Conservation (phyloP, 2,888 invertebrate genomes). For the Brachynemurus nebulosus region DNA sequence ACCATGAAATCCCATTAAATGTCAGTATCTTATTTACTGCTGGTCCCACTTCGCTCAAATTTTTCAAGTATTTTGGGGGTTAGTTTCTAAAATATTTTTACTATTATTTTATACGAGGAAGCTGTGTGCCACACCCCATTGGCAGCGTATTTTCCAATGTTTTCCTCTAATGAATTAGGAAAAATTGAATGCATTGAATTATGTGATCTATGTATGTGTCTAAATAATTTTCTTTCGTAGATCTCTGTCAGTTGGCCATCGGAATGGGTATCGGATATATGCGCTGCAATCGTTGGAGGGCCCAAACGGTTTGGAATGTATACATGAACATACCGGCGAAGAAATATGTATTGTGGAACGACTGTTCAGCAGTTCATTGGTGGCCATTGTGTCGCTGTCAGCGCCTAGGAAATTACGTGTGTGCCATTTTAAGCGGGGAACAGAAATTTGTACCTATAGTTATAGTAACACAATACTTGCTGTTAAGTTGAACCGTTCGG, state of each 20-base stretch:
- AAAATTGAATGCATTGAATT: not conserved
- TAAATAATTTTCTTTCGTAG: slow-evolving; percentile 40
- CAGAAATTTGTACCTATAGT: slow-evolving; percentile 95
- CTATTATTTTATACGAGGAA: too few relatives aligned
- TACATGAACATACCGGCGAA: slow-evolving; percentile 75
- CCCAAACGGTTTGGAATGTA: slow-evolving; percentile 75
- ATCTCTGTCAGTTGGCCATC: slow-evolving; percentile 86
- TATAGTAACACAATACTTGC: slow-evolving; percentile 90
- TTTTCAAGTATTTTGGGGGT: too few relatives aligned
- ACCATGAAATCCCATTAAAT: too few relatives aligned
- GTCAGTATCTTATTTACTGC: too few relatives aligned
- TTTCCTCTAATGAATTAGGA: too few relatives aligned
- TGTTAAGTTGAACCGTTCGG: slow-evolving; percentile 88
- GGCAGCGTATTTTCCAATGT: too few relatives aligned
- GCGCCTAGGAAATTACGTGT: slow-evolving; percentile 87
- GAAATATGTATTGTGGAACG: slow-evolving; percentile 89
- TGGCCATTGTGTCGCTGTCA: slow-evolving; percentile 84
- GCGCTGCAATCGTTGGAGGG: slow-evolving; percentile 65
- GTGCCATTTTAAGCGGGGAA: slow-evolving; percentile 94
- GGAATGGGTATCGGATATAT: slow-evolving; percentile 80
- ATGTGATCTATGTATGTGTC: not conserved
- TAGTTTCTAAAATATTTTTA: too few relatives aligned
- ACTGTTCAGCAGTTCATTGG: slow-evolving; percentile 91
- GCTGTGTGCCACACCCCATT: too few relatives aligned
- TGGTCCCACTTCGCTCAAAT: too few relatives aligned